Evolutionary conservation across 2,113 vertebrate species (phyloP).

Genomic region (Oceanites oceanicus): DNA sequence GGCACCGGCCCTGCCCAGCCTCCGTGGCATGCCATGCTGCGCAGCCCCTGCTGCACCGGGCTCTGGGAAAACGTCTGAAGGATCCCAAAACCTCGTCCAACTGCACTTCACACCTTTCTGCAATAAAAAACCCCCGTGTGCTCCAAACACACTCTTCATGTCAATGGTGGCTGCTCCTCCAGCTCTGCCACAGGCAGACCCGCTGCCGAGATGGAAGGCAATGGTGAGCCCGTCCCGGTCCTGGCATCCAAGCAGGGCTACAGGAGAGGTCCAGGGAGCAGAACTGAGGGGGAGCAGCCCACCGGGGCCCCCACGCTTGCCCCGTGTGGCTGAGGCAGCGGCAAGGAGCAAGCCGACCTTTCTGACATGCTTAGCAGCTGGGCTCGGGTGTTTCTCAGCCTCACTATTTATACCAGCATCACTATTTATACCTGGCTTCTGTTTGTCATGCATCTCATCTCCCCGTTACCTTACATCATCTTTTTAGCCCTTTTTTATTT

Average conservation of each 20-base stretch:
- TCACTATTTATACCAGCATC: neutral
- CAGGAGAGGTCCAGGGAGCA: neutral
- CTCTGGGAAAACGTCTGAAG: neutral
- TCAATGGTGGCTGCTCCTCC: accelerated
- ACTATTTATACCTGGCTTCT: neutral
- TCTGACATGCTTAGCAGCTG: neutral
- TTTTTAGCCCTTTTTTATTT: neutral
- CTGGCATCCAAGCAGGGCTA: neutral
- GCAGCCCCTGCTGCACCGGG: neutral
- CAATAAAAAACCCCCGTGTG: accelerated
- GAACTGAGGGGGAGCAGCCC: neutral
- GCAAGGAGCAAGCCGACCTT: neutral
- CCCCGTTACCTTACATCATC: neutral
- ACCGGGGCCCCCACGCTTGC: neutral
- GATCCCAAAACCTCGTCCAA: neutral
- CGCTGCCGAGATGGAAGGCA: neutral
- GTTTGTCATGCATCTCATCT: neutral
- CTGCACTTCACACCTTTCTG: neutral
- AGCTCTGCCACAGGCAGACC: neutral
- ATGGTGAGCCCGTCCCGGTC: neutral
- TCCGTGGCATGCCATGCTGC: neutral
- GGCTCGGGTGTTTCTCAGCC: neutral
- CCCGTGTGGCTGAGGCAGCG: accelerated
- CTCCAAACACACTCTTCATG: accelerated
- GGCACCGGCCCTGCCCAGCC: neutral